Base-by-base conservation (phyloP, 2,113 vertebrate genomes). In the Elachura formosa region DNA sequence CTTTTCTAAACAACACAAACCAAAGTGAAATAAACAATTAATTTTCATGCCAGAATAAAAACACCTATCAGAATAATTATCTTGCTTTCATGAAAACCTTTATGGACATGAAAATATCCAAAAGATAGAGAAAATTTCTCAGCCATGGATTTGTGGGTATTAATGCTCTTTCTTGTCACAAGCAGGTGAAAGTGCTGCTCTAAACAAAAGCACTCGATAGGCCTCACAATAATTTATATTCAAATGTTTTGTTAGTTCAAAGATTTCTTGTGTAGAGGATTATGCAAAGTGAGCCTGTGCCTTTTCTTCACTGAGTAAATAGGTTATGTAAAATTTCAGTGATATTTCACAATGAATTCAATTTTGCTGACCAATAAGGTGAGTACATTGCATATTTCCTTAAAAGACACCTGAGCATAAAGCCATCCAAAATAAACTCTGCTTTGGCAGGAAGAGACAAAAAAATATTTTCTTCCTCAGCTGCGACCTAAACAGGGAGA, bases 181-280 rank as follows among this genome's bases (percentile, higher is more conserved):
- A 76, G 41, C 21, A 86, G 63, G 83, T 88, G 48, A 82, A 82
- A 78, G 17, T 66, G 33, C n/a, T 69, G 54, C 59, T 80, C 63
- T 54, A 64, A 92, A 88, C 58, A 83, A 74, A 14, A 59, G 51
- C 46, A 46, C 14, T 23, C 12, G 21, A 24, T 62, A 62, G 74
- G 34, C 59, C 68, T 75, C 45, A 79, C 43, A 83, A 45, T 77
- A 69, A 92, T 94, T 95, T 80, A 43, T 79, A 89, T 96, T 90
- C 81, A 81, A 33, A 71, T 87, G 46, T 7, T 87, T 82, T 46
- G n/a, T 49, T 51, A n/a, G 18, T 77, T 87, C n/a, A 76, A 75
- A 79, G 73, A 66, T 84, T 89, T 72, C 61, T 84, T 81, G 26
- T 68, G 26, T 51, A 78, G 67, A 85, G 71, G 76, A 87, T 93